A percentile compares a stretch with the other conserved stretches of the same genome.
Conservation (phyloP, 2,888 invertebrate species). For the Mimumesa dahlbomi region DNA sequence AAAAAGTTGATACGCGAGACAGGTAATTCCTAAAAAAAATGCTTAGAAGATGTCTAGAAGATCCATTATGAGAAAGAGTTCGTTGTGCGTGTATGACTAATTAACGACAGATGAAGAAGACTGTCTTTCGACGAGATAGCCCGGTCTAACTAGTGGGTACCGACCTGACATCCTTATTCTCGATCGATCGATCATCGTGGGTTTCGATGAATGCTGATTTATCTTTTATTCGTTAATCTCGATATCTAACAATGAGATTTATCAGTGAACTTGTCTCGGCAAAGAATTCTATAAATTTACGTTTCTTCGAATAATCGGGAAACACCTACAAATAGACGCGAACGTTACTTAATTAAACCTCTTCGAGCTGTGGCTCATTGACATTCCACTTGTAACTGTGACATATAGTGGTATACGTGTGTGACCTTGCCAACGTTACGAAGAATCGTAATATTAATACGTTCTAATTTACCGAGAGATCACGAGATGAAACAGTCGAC, state of each 20-base stretch:
- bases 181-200: slow-evolving; percentile 24
- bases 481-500: not conserved
- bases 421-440: slow-evolving; percentile 14
- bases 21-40: slow-evolving; percentile 43
- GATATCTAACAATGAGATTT: not conserved
- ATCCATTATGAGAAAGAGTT: slow-evolving; percentile 40
- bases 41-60: slow-evolving; percentile 48
- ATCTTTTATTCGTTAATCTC: not conserved
- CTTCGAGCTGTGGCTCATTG: not conserved
- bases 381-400: slow-evolving; percentile 46
- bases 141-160: slow-evolving; percentile 61
- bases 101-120: slow-evolving; percentile 30
- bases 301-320: slow-evolving; percentile 9
- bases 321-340: not conserved
- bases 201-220: slow-evolving; percentile 21
- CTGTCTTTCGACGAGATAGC: slow-evolving; percentile 58
- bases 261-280: too few species aligned
- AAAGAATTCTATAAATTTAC: not conserved
- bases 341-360: slow-evolving; percentile 24
- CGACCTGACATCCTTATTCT: slow-evolving; percentile 42
- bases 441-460: slow-evolving; percentile 12
- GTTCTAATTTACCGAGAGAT: slow-evolving; percentile 2
- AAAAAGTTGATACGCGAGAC: slow-evolving; percentile 29
- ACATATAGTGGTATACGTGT: slow-evolving; percentile 14
- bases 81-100: slow-evolving; percentile 42